Percentiles rank a stretch among this genome's conserved stretches.
These are phyloP conservation scores for Drosophila silvestris DNA, from an alignment of 2,888 invertebrate species.

Conservation along the genomic window DNA sequence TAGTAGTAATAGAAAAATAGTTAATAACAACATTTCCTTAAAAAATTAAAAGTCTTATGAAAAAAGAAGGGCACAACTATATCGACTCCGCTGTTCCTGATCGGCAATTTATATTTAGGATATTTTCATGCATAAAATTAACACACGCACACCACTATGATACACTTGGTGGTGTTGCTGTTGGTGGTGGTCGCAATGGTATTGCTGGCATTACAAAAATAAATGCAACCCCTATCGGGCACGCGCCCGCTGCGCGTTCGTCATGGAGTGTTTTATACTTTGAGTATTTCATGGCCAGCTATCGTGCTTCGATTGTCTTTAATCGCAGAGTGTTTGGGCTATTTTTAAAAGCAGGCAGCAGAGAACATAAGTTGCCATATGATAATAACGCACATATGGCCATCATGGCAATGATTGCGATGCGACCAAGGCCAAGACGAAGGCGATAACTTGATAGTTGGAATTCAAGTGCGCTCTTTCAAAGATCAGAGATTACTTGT, in stretches of 20 bases:
- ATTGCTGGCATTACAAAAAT: slow-evolving; percentile 38
- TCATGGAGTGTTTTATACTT: neutral
- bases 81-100: neutral
- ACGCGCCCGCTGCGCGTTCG: slow-evolving; percentile 20
- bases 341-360: slow-evolving; percentile 39
- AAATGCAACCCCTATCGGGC: slow-evolving; percentile 53
- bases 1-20: neutral
- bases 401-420: neutral
- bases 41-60: neutral
- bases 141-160: slow-evolving; percentile 34
- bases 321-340: slow-evolving; percentile 33
- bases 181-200: slow-evolving; percentile 24
- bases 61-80: neutral
- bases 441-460: neutral
- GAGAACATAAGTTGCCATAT: slow-evolving; percentile 8
- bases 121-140: neutral
- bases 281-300: slow-evolving; percentile 7
- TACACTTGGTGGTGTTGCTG: slow-evolving; percentile 21
- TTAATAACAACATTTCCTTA: neutral
- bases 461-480: slow-evolving; percentile 1
- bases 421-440: slow-evolving; percentile 2
- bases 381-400: slow-evolving; percentile 28
- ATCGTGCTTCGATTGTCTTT: slow-evolving; percentile 29
- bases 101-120: neutral
- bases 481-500: neutral